Percentiles rank a stretch among this genome's conserved stretches.
Conservation (phyloP, 2,888 invertebrate species). For the Ennomos erosarius region DNA sequence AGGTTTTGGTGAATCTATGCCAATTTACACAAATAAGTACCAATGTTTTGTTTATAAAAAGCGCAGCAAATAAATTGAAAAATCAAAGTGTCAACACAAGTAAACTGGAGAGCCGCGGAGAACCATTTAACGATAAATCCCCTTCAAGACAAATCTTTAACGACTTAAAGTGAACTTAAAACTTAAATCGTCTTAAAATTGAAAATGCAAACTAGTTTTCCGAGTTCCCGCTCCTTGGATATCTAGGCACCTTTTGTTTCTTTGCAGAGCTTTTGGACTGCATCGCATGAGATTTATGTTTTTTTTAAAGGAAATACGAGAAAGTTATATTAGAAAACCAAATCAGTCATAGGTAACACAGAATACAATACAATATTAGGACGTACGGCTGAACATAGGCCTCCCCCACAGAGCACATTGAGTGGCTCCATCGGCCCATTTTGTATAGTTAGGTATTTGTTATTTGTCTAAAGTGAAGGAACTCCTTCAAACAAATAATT, state of each 20-base stretch:
- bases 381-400: too few relatives aligned
- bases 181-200: slow-evolving; percentile 80
- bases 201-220: slow-evolving; percentile 76
- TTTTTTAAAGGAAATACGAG: neutral
- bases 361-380: too few relatives aligned
- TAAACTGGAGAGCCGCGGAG: slow-evolving; percentile 40
- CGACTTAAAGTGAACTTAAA: slow-evolving; percentile 69
- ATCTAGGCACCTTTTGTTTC: slow-evolving; percentile 54
- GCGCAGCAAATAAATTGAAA: slow-evolving; percentile 29
- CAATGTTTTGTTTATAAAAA: neutral
- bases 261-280: slow-evolving; percentile 40
- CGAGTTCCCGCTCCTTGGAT: slow-evolving; percentile 53
- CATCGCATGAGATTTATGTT: slow-evolving; percentile 23
- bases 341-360: too few relatives aligned
- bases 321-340: too few relatives aligned
- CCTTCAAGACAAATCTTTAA: slow-evolving; percentile 64
- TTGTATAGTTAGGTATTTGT: too few relatives aligned
- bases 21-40: too few relatives aligned
- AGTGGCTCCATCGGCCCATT: too few relatives aligned
- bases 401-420: too few relatives aligned
- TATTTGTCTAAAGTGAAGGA: too few relatives aligned
- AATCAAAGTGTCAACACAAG: slow-evolving; percentile 35
- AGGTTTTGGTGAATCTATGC: too few relatives aligned
- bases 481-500: too few relatives aligned
- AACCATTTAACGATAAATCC: slow-evolving; percentile 65